Percentiles rank a stretch among this genome's conserved stretches.
These are phyloP conservation scores for Leptarthrus brevirostris DNA, from an alignment of 2,888 invertebrate species.

Conservation along the genomic window DNA sequence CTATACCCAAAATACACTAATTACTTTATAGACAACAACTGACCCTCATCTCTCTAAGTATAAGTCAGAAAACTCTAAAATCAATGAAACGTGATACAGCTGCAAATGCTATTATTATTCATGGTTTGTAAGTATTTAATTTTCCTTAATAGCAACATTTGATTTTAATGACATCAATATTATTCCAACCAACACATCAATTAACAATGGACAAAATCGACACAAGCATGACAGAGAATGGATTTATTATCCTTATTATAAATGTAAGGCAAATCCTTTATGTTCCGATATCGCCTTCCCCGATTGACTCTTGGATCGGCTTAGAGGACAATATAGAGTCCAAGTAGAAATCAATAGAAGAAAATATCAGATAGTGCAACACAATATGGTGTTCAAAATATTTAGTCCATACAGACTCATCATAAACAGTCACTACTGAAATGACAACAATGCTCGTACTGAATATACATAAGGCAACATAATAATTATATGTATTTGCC, in stretches of 20 bases:
- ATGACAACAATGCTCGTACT: conserved; percentile 5
- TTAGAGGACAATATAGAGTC: conserved; percentile 16
- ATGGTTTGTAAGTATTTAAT: too few relatives aligned
- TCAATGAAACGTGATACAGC: too few relatives aligned
- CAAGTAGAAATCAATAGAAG: conserved; percentile 21
- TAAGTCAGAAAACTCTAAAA: too few relatives aligned
- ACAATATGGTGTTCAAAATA: not conserved
- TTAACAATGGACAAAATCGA: too few relatives aligned
- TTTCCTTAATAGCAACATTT: too few relatives aligned
- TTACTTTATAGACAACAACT: too few relatives aligned
- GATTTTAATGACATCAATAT: too few relatives aligned
- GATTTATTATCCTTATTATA: not conserved
- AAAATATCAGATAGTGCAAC: not conserved
- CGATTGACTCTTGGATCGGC: conserved; percentile 18
- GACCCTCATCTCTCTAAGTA: too few relatives aligned
- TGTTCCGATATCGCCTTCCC: not conserved
- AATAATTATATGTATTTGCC: conserved; percentile 15
- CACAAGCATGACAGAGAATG: not conserved
- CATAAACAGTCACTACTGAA: not conserved
- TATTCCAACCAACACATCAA: too few relatives aligned
- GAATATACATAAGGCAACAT: conserved; percentile 5
- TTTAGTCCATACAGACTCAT: not conserved
- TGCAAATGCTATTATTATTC: too few relatives aligned
- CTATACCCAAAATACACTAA: too few relatives aligned
- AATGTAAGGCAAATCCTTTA: not conserved